Evolutionary conservation across 2,797 vertebrate species (phyloP).

Genomic region (Xiphorhynchus erythropygius): DNA sequence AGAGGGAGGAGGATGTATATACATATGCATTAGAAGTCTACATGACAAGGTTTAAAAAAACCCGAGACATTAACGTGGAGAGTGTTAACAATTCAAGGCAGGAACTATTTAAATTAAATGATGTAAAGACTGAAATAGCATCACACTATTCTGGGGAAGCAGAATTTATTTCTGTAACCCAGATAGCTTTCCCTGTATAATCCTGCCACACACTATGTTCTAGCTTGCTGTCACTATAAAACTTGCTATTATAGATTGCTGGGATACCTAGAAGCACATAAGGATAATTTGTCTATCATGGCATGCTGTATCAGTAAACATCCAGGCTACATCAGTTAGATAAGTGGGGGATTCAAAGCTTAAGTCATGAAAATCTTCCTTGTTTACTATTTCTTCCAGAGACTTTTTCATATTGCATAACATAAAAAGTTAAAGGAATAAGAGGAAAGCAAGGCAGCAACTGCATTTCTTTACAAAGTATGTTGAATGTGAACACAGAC

Average conservation of each 20-base stretch:
- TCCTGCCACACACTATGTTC: not conserved
- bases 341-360: not conserved
- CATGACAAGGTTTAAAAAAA: not conserved
- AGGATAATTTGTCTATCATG: slow-evolving; percentile 18
- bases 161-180: slow-evolving; percentile 39
- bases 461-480: not conserved
- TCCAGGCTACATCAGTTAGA: not conserved
- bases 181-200: slow-evolving; percentile 6
- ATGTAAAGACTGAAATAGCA: slow-evolving; percentile 6
- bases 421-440: not conserved
- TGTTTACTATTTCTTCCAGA: not conserved
- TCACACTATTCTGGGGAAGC: not conserved
- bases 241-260: slow-evolving; percentile 28
- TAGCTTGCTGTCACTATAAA: slow-evolving; percentile 17
- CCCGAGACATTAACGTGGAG: not conserved
- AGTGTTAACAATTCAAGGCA: slow-evolving; percentile 19
- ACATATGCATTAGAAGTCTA: not conserved
- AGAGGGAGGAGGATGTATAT: not conserved
- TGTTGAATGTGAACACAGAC: not conserved
- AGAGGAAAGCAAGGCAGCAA: not conserved
- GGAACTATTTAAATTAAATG: slow-evolving; percentile 12
- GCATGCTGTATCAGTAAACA: slow-evolving; percentile 30
- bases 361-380: slow-evolving; percentile 9
- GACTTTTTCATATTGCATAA: not conserved
- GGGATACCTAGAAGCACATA: not conserved